Evolutionary conservation across 2,797 vertebrate genomes (phyloP), one percentile per base, ranked within the genome.

Genomic region (Peromyscus eremicus): DNA sequence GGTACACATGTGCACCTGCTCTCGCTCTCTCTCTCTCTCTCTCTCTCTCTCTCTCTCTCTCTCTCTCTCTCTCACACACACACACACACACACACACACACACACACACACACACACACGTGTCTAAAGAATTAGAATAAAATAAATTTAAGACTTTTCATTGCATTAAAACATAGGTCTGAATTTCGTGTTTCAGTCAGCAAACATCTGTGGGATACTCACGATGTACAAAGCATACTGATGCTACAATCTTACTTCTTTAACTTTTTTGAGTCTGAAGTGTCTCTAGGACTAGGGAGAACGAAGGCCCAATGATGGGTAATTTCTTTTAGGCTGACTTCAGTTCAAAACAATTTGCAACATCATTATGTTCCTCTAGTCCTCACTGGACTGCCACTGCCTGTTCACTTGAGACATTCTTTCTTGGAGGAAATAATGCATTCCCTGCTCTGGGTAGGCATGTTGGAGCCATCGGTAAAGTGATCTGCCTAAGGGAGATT

Each of bases 241-340:
- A 94, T 96, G 40, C 34, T 96, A 76, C 46, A 66, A 73, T 97
- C 94, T 97, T 95, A 75, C 88, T 34, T 34, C 46, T 87, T 92
- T 97, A 95, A 94, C 64, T 37, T 97, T 94, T 79, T 79, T 94
- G 52, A 52, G 34, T 95, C 79, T 86, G 57, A 96, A 97, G 96
- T 97, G 98, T 97, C 91, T 82, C 13, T 81, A 85, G 37, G 17
- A 32, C 60, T 86, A 70, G 94, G 73, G 97, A 95, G 81, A 98
- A 92, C 40, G 83, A 29, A 95, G 92, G 32, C 32, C 79, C 95
- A 94, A 97, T 93, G 62, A 40, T 92, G 14, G 94, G 96, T 97
- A 83, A 94, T 97, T 96, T 98, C 94, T 94, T 98, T 97, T 96
- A 32, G 95, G 83, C 90, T 14, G 0, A 6, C 97, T 62, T 96